Evolutionary conservation across 2,888 invertebrate species (phyloP), one percentile per base, ranked within the genome.

Genomic region (Thalpophila matura): DNA sequence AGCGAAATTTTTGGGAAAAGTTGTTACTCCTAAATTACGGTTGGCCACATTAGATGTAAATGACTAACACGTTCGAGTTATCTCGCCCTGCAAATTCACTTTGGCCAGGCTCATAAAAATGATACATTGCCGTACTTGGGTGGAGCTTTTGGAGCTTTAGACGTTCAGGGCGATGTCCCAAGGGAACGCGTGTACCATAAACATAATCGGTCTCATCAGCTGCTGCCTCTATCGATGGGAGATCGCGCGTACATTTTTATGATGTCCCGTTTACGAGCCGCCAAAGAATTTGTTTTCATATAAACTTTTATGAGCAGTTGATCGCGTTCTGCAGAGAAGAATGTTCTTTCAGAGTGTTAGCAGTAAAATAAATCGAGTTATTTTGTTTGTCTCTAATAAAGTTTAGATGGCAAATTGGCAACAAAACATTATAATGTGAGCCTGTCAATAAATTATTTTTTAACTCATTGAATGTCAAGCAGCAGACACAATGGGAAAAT

Each of bases 61-160:
- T 88, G 89, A 86, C 89, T 88, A 87, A 91, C 91, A 90, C 89
- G 89, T 89, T 86, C 89, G 81, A 89, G 88, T 91, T 92, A 94
- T 93, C 93, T 90, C 84, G 81, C 87, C 84, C 89, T 87, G 88
- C 90, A 91, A 92, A 94, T 94, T 94, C 94, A 93, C 93, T 94
- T 94, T 92, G 86, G 89, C 87, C 80, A 76, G 74, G 82, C 87
- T 89, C 82, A 91, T 94, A 94, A 94, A 94, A 92, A 92, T 93
- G 92, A 93, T 92, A 93, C 88, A 93, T 93, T 66, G 86, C 74
- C 75, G 86, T 84, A 89, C 88, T 92, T 89, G 85, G 80, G 83
- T 79, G 75, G 80, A 81, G 79, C 87, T 88, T 89, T 89, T 86
- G 81, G 84, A 84, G 90, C 87, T 87, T 87, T 86, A 85, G 86